Evolutionary conservation across 2,888 invertebrate species (phyloP).

Genomic region (Erpobdella octoculata): DNA sequence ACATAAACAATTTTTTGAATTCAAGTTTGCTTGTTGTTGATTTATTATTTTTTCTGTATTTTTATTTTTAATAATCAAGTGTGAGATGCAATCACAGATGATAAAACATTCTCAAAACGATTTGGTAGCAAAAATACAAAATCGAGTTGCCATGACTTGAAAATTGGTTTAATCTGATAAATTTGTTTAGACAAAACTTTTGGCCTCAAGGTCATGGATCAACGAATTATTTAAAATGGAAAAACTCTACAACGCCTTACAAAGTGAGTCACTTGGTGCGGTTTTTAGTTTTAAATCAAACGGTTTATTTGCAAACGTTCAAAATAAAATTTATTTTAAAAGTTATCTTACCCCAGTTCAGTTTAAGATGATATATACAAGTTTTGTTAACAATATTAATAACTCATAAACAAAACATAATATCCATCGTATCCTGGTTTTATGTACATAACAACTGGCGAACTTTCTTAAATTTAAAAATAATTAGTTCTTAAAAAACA

Average conservation of each 20-base stretch:
- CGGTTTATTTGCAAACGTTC: background rate
- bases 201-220: constrained; percentile 35
- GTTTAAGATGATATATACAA: background rate
- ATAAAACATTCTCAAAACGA: background rate
- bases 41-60: background rate
- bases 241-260: constrained; percentile 27
- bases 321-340: background rate
- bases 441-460: too few relatives aligned
- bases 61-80: background rate
- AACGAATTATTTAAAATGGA: constrained; percentile 33
- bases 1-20: constrained; percentile 27
- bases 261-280: constrained; percentile 17
- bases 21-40: constrained; percentile 16
- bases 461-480: too few relatives aligned
- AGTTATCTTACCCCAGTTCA: background rate
- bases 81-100: background rate
- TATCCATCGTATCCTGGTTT: too few relatives aligned
- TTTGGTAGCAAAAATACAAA: background rate
- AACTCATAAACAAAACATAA: background rate
- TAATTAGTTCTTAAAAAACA: too few relatives aligned
- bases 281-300: background rate
- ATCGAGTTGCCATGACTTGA: too few relatives aligned
- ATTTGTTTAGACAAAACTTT: too few relatives aligned
- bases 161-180: too few relatives aligned
- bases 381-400: background rate